phyloP scores from a whole-genome alignment of 2,113 vertebrate species.

The Terrapene triunguis region DNA sequence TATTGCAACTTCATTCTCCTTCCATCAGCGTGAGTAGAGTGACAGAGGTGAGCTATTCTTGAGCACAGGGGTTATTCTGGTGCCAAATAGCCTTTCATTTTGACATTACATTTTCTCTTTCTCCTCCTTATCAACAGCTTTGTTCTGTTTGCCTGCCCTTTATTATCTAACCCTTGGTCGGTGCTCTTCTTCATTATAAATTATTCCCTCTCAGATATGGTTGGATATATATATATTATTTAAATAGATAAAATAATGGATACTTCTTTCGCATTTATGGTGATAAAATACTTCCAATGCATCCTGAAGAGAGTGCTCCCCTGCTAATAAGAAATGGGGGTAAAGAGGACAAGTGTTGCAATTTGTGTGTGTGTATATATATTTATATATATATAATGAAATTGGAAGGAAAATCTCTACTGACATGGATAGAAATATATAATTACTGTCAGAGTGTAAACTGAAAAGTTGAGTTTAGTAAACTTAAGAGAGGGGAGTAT shows the following conservation, averaged over 20 bases:
- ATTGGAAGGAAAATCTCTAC: background rate
- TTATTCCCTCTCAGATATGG: background rate
- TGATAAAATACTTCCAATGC: background rate
- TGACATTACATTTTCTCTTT: background rate
- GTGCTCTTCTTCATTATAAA: background rate
- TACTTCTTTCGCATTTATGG: background rate
- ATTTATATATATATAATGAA: background rate
- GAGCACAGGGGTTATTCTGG: slow-evolving; percentile 5
- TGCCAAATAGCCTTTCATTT: slow-evolving; percentile 38
- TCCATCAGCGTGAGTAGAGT: background rate
- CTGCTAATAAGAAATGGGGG: slow-evolving; percentile 13
- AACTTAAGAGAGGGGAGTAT: background rate
- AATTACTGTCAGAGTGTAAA: background rate
- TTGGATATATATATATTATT: background rate
- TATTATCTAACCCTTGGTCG: accelerated
- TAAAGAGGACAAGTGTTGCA: background rate
- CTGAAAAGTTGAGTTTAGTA: background rate
- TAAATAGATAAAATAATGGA: slow-evolving; percentile 15
- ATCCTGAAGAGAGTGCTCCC: background rate
- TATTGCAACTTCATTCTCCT: background rate
- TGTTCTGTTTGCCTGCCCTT: slow-evolving; percentile 12
- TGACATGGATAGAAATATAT: background rate
- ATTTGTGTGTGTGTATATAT: background rate
- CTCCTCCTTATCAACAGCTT: background rate
- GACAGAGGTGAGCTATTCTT: slow-evolving; percentile 11